These are phyloP conservation scores for Gephyroberyx darwinii DNA, from an alignment of 2,797 vertebrate species.

Conservation along the genomic window DNA sequence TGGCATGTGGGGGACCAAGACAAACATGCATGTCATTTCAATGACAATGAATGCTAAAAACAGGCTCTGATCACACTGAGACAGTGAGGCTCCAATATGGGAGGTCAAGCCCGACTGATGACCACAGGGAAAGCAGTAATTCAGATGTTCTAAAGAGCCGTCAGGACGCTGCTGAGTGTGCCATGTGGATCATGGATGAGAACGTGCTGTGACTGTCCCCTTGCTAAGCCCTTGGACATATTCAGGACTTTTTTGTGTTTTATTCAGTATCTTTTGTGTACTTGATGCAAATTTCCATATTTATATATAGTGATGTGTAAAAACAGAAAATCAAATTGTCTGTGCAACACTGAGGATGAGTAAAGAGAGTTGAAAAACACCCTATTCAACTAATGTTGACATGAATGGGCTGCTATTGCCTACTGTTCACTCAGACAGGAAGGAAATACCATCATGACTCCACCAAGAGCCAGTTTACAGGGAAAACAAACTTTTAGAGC, in stretches of 20 bases:
- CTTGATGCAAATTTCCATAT: background rate
- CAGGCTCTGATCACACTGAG: constrained; percentile 70
- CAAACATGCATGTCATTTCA: constrained; percentile 76
- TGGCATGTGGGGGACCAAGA: constrained; percentile 64
- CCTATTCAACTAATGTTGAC: constrained; percentile 39
- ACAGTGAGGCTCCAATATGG: constrained; percentile 58
- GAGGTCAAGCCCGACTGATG: constrained; percentile 67
- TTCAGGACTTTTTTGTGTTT: background rate
- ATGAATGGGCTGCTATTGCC: constrained; percentile 63
- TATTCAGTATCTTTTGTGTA: background rate
- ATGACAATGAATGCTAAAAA: constrained; percentile 69
- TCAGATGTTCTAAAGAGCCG: constrained; percentile 60
- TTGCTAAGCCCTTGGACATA: constrained; percentile 5
- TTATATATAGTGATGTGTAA: too few species aligned
- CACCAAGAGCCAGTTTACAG: constrained; percentile 46
- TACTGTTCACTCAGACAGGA: constrained; percentile 61
- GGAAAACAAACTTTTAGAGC: constrained; percentile 55
- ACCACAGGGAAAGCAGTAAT: constrained; percentile 75
- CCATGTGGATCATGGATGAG: constrained; percentile 45
- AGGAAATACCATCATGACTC: constrained; percentile 71
- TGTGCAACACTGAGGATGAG: too few species aligned
- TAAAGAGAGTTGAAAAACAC: constrained; percentile 20
- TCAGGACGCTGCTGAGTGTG: constrained; percentile 45
- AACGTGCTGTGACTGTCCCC: constrained; percentile 31
- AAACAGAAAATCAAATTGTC: too few species aligned